A percentile compares a stretch with the other conserved stretches of the same genome.
phyloP scores from a whole-genome alignment of 2,113 vertebrate species.

The Poecile atricapillus region DNA sequence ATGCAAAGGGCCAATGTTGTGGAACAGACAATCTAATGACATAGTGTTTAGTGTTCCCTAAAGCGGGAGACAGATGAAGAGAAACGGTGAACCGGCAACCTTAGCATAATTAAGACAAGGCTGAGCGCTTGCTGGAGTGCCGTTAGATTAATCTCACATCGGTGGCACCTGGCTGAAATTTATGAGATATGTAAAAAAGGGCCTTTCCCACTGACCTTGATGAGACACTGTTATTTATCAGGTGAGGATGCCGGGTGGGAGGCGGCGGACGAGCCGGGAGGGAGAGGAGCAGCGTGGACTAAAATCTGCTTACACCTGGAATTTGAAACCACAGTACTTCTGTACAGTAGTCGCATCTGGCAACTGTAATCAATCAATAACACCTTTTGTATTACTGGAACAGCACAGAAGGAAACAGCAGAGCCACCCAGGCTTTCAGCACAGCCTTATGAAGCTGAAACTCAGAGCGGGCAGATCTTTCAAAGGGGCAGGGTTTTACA shows the following conservation, averaged over 20 bases:
- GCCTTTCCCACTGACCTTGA: slow-evolving; percentile 81
- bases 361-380: slow-evolving; percentile 25
- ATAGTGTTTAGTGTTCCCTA: slow-evolving; percentile 88
- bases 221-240: slow-evolving; percentile 82
- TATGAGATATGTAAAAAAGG: slow-evolving; percentile 84
- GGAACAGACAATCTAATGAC: slow-evolving; percentile 86
- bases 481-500: background rate
- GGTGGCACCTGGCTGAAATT: slow-evolving; percentile 84
- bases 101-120: slow-evolving; percentile 90
- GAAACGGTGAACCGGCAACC: slow-evolving; percentile 82
- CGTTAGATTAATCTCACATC: slow-evolving; percentile 87
- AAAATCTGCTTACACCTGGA: slow-evolving; percentile 41
- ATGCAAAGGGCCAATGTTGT: slow-evolving; percentile 81
- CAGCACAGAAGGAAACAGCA: background rate
- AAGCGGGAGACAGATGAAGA: slow-evolving; percentile 86
- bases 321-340: background rate
- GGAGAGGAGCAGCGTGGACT: slow-evolving; percentile 17
- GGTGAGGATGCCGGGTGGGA: slow-evolving; percentile 59
- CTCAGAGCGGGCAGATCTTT: background rate
- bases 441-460: background rate
- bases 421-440: background rate
- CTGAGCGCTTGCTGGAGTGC: slow-evolving; percentile 80
- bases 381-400: background rate
- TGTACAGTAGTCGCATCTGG: background rate
- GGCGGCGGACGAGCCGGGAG: slow-evolving; percentile 35